Conservation (phyloP, 35 echinoderm and acorn worm genomes). For the Heliocidaris tuberculata region DNA sequence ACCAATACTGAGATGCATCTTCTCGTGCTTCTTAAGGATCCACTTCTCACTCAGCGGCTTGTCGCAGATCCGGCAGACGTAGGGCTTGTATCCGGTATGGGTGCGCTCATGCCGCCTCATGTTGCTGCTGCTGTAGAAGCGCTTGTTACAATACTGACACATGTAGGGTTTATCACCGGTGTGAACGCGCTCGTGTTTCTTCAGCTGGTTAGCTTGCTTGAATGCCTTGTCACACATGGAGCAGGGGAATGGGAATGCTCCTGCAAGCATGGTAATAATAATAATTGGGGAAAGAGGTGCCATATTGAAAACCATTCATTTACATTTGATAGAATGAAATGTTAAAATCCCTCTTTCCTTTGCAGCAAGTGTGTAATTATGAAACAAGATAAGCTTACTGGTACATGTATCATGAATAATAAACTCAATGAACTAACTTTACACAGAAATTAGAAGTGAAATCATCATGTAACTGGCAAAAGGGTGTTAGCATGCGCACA, state of each 20-base stretch:
- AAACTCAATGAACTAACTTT: too few relatives aligned
- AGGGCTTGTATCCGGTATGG: constrained; percentile 63
- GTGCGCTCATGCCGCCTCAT: constrained; percentile 51
- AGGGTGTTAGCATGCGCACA: too few relatives aligned
- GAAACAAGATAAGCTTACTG: not conserved
- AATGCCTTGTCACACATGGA: constrained; percentile 56
- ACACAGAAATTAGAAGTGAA: too few relatives aligned
- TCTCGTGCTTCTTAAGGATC: constrained; percentile 26
- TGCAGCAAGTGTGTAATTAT: not conserved
- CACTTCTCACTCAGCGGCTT: constrained; percentile 49
- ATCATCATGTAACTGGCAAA: too few relatives aligned
- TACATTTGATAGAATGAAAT: not conserved
- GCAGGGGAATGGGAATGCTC: constrained; percentile 49
- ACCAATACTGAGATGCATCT: constrained; percentile 30
- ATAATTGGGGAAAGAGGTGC: not conserved
- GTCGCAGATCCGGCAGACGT: constrained; percentile 50
- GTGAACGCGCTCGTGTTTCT: constrained; percentile 56
- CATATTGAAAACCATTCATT: not conserved
- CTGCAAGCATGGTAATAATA: not conserved
- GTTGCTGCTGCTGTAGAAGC: constrained; percentile 48
- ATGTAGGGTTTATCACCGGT: constrained; percentile 59
- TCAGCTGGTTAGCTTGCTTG: not conserved
- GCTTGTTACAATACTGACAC: constrained; percentile 59
- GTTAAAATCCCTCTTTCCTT: not conserved
- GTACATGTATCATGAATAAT: not conserved